Evolutionary conservation across 1,140 invertebrate species (phyloP).

Genomic region (Drosophila nigrodunni): DNA sequence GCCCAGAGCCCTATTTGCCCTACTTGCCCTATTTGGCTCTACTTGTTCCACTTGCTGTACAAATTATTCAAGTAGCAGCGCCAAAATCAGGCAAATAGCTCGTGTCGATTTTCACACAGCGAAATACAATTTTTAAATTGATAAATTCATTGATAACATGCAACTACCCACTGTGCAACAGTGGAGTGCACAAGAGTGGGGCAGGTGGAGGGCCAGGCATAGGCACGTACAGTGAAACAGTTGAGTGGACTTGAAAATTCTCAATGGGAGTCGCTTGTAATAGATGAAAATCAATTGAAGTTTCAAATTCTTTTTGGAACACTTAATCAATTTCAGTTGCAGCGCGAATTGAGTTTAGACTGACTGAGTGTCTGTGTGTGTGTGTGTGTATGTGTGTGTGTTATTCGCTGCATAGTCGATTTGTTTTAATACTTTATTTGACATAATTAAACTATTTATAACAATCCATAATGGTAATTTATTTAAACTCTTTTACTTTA

Average conservation of each 20-base stretch:
- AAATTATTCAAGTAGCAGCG: conserved; percentile 44
- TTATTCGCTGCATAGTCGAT: background rate
- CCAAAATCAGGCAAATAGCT: conserved; percentile 9
- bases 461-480: background rate
- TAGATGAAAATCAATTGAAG: conserved; percentile 27
- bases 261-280: background rate
- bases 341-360: background rate
- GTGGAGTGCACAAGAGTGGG: background rate
- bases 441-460: too few species aligned
- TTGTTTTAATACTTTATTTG: too few species aligned
- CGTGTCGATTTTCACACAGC: conserved; percentile 61
- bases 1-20: background rate
- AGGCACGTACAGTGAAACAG: background rate
- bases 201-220: too few species aligned
- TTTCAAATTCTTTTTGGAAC: conserved; percentile 33
- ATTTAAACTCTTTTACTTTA: background rate
- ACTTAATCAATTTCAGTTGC: background rate
- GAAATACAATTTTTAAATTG: conserved; percentile 62
- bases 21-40: background rate
- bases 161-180: conserved; percentile 13
- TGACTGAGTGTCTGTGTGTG: background rate
- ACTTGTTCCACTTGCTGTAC: background rate
- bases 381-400: conserved; percentile 2
- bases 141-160: conserved; percentile 55
- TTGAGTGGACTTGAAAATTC: background rate